Base-by-base conservation (phyloP, 2,113 vertebrate genomes). In the Malurus alboscapulatus region DNA sequence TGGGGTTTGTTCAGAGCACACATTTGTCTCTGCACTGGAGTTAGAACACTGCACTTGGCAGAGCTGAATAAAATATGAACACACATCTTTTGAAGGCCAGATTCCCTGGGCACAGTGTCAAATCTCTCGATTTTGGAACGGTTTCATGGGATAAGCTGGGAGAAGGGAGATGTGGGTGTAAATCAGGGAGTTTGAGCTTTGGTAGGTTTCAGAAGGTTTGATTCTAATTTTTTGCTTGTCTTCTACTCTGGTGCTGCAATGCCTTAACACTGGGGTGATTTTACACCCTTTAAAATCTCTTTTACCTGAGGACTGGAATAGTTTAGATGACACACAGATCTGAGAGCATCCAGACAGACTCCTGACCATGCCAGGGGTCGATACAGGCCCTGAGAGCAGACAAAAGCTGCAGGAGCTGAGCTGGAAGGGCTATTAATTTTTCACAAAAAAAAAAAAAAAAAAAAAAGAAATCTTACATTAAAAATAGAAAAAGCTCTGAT, bases 401-500 rank as follows among this genome's bases (percentile, higher is more conserved):
- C 50, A 47, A 45, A 84, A 62, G 77, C 87, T 78, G 57, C 36
- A 10, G 1, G 57, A 63, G 32, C 57, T 42, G 67, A 91, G 78
- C 83, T 86, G 75, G 65, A 77, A 67, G 69, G 1, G 2, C 76
- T 77, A 36, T 90, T 74, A 86, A 93, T 95, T 92, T 86, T 93
- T 92, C 79, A 90, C 68, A 2, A 8, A 36, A 6, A 10, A 38
- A 34, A 14, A 92, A 69, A 72, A 62, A 87, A 14, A n/a, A n/a
- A 34, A 51, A 24, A 42, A 47, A 88, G 19, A 66, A 73, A 77
- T 34, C 51, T 57, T 19, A 12, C 76, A 84, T 95, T 90, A 93
- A 95, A 95, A 93, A 88, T 92, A 92, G 88, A 88, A 81, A 86
- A 84, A 74, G 58, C 63, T 80, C 83, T 74, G 72, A 42, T 90